Evolutionary conservation across 2,113 vertebrate species (phyloP).

Genomic region (Heterotis niloticus): DNA sequence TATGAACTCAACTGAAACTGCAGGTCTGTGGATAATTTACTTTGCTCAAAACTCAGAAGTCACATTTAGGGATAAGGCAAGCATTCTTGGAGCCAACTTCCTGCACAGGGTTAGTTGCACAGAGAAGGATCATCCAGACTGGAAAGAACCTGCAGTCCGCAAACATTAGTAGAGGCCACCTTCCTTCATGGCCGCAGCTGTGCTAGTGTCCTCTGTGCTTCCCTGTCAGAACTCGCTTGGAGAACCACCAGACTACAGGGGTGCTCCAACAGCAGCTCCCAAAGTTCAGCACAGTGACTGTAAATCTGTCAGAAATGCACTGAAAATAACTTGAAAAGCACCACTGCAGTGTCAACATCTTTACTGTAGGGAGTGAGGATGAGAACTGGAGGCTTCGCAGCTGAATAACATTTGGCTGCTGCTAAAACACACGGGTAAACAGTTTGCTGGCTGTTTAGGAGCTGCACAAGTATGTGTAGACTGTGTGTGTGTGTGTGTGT

Average conservation of each 20-base stretch:
- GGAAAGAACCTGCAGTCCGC: too few species aligned
- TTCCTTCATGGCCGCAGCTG: background rate
- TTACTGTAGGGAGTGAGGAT: background rate
- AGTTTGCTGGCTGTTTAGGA: slow-evolving; percentile 30
- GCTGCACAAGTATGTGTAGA: slow-evolving; percentile 19
- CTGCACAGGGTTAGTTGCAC: too few species aligned
- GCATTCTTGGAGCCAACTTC: too few species aligned
- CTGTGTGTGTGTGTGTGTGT: slow-evolving; percentile 11
- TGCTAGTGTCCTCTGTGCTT: background rate
- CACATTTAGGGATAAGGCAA: too few species aligned
- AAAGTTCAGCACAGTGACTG: slow-evolving; percentile 18
- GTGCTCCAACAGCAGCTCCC: slow-evolving; percentile 45
- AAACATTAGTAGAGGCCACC: background rate
- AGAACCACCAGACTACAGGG: slow-evolving; percentile 47
- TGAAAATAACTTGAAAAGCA: slow-evolving; percentile 8
- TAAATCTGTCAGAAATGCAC: slow-evolving; percentile 23
- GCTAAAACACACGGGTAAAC: slow-evolving; percentile 14
- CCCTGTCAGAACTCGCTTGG: slow-evolving; percentile 32
- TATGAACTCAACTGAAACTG: too few species aligned
- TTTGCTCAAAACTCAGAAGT: too few species aligned
- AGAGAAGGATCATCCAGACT: too few species aligned
- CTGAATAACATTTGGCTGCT: background rate
- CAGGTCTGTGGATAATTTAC: too few species aligned
- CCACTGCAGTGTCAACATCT: slow-evolving; percentile 21
- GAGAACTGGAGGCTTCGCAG: background rate